Evolutionary conservation across 2,888 invertebrate genomes (phyloP).

Genomic region (Frankliniella intonsa): DNA sequence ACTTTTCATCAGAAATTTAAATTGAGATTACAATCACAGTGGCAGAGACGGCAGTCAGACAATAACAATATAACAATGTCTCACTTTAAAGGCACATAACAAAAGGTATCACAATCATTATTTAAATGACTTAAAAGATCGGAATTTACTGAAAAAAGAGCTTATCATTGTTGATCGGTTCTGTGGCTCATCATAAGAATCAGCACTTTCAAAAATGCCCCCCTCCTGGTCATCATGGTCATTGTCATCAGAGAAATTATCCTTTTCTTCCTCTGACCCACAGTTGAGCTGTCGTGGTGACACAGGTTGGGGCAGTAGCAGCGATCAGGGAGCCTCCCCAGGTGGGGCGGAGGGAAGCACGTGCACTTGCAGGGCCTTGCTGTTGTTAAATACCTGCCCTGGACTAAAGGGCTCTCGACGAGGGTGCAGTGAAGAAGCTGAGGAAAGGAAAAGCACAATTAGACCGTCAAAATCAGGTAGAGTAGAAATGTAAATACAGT

Average conservation of each 20-base stretch:
- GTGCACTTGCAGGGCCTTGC: constrained; percentile 86
- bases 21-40: too few species aligned
- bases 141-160: constrained; percentile 12
- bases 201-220: neutral
- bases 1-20: too few species aligned
- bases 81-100: neutral
- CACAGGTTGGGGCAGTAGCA: neutral
- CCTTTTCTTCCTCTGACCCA: neutral
- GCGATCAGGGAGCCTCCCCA: constrained; percentile 63
- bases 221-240: neutral
- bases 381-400: constrained; percentile 89
- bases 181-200: neutral
- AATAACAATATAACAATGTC: too few species aligned
- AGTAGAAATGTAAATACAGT: too few species aligned
- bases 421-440: constrained; percentile 54
- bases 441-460: neutral
- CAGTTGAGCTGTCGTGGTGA: neutral
- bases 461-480: too few species aligned
- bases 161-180: constrained; percentile 13
- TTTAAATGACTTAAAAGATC: constrained; percentile 6
- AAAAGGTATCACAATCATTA: neutral
- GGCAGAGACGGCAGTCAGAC: too few species aligned
- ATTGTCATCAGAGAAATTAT: neutral
- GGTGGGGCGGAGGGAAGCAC: constrained; percentile 83
- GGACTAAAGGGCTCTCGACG: constrained; percentile 81